phyloP scores from a whole-genome alignment of 2,888 invertebrate genomes.

The Sarcophaga carnaria region DNA sequence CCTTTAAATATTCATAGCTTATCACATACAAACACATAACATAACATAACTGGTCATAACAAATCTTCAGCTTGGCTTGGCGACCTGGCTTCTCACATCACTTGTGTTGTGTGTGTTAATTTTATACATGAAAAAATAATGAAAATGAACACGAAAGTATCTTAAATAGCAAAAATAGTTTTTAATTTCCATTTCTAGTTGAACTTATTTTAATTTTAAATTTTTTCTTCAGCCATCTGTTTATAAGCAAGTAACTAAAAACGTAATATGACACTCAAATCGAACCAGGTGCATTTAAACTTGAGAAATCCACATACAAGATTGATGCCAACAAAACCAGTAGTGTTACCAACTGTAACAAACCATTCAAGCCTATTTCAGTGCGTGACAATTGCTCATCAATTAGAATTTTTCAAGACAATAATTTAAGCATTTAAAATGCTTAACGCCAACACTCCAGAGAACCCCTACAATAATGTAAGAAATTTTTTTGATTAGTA shows the following conservation, averaged over 20 bases:
- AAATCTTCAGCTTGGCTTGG: too few species aligned
- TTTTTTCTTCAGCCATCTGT: too few species aligned
- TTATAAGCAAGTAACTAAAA: neutral
- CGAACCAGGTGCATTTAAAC: slow-evolving; percentile 29
- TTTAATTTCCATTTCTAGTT: too few species aligned
- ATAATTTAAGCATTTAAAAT: neutral
- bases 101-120: too few species aligned
- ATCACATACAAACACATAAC: too few species aligned
- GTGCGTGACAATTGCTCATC: slow-evolving; percentile 37
- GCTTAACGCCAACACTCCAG: slow-evolving; percentile 22
- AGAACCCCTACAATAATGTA: slow-evolving; percentile 26
- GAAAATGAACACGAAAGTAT: too few species aligned
- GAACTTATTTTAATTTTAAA: too few species aligned
- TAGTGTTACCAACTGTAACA: neutral
- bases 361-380: slow-evolving; percentile 1
- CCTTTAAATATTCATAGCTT: too few species aligned
- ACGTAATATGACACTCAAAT: slow-evolving; percentile 56
- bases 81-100: too few species aligned
- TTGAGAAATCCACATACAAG: neutral
- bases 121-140: too few species aligned
- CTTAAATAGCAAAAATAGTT: too few species aligned
- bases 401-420: neutral
- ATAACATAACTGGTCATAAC: too few species aligned
- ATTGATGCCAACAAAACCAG: neutral
- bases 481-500: neutral